A percentile compares a stretch with the other conserved stretches of the same genome.
phyloP scores from a whole-genome alignment of 1,140 invertebrate species.

The Zaprionus inermis region DNA sequence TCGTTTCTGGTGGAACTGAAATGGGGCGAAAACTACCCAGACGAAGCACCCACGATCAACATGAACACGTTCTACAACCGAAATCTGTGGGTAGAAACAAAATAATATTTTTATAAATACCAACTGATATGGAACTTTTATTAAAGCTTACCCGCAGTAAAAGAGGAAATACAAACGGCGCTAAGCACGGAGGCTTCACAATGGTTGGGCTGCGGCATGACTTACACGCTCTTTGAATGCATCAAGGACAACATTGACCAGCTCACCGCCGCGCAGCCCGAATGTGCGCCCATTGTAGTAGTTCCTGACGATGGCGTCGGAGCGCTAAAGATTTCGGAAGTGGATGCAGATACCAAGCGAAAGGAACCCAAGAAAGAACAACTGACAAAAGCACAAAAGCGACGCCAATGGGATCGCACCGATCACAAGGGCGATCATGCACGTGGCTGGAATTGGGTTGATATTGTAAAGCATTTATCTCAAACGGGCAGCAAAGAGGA shows the following conservation, averaged over 20 bases:
- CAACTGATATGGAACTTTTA: background rate
- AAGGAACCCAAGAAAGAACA: slow-evolving; percentile 91
- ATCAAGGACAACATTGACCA: slow-evolving; percentile 92
- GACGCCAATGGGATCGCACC: slow-evolving; percentile 92
- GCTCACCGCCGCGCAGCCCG: slow-evolving; percentile 89
- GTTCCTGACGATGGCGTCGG: slow-evolving; percentile 58
- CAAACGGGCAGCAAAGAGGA: slow-evolving; percentile 86
- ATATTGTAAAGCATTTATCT: slow-evolving; percentile 97
- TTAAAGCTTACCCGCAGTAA: slow-evolving; percentile 88
- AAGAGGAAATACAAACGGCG: slow-evolving; percentile 88
- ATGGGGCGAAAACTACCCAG: slow-evolving; percentile 94
- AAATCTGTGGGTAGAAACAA: slow-evolving; percentile 90
- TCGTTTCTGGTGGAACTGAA: slow-evolving; percentile 94
- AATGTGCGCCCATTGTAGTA: slow-evolving; percentile 80
- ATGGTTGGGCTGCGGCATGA: slow-evolving; percentile 95
- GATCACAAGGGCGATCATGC: slow-evolving; percentile 93
- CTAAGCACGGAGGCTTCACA: slow-evolving; percentile 90
- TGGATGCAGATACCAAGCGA: slow-evolving; percentile 84
- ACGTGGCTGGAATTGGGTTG: slow-evolving; percentile 97
- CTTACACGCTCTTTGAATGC: slow-evolving; percentile 96
- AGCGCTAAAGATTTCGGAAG: slow-evolving; percentile 73
- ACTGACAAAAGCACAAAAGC: slow-evolving; percentile 96
- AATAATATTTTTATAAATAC: background rate
- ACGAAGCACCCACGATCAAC: slow-evolving; percentile 91
- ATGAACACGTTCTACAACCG: slow-evolving; percentile 97